A percentile compares a stretch with the other conserved stretches of the same genome.
Evolutionary conservation across 2,113 vertebrate species (phyloP).

Genomic region (Capreolus pygargus): DNA sequence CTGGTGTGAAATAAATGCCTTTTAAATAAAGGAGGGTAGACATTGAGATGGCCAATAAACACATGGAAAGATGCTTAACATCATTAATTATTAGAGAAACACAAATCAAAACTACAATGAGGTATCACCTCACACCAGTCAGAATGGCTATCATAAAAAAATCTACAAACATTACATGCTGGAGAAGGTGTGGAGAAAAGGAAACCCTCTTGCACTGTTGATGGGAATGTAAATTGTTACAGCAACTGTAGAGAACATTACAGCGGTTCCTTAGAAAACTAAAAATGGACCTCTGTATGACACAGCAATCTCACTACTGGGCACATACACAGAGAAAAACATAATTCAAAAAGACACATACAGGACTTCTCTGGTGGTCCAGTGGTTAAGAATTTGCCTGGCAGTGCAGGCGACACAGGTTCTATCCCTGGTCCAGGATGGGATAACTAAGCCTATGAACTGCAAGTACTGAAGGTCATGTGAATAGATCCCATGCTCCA

Average conservation of each 20-base stretch:
- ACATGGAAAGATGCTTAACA: not conserved
- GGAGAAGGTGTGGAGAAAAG: not conserved
- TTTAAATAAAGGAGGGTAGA: not conserved
- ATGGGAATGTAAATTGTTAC: not conserved
- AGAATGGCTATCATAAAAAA: not conserved
- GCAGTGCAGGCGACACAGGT: not conserved
- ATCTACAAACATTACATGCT: not conserved
- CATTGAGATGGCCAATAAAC: not conserved
- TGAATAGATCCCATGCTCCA: not conserved
- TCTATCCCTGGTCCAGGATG: not conserved
- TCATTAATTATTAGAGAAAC: not conserved
- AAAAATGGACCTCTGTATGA: not conserved
- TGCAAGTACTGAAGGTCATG: not conserved
- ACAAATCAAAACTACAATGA: not conserved
- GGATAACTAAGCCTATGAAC: not conserved
- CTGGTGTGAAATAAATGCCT: not conserved
- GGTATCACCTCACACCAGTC: not conserved
- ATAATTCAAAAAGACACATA: not conserved
- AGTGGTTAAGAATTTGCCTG: not conserved
- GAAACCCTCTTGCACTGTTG: not conserved
- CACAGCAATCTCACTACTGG: not conserved
- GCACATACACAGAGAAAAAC: not conserved
- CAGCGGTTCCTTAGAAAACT: not conserved
- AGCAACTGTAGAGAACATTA: not conserved
- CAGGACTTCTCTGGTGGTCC: not conserved